Evolutionary conservation across 2,113 vertebrate genomes (phyloP).

Genomic region (Platichthys flesus): DNA sequence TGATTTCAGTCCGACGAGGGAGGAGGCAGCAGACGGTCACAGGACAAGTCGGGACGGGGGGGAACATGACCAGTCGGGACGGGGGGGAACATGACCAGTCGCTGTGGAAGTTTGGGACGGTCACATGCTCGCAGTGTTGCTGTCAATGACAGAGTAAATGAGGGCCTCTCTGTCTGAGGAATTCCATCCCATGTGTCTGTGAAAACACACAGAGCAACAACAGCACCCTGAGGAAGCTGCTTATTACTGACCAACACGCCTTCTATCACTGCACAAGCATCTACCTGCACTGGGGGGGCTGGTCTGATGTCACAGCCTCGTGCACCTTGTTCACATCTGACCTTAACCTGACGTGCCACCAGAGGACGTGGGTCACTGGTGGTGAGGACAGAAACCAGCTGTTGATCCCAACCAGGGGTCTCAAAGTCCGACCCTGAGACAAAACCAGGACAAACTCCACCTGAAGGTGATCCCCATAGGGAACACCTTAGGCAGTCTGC

Average conservation of each 20-base stretch:
- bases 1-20: constrained; percentile 5
- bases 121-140: constrained; percentile 61
- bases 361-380: constrained; percentile 15
- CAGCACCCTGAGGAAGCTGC: not conserved
- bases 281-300: too few relatives aligned
- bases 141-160: constrained; percentile 31
- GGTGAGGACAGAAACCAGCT: constrained; percentile 17
- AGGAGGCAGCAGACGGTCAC: constrained; percentile 30
- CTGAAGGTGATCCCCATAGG: too few relatives aligned
- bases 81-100: constrained; percentile 6
- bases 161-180: constrained; percentile 10
- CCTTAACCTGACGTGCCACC: constrained; percentile 67
- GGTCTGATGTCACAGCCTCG: not conserved
- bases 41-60: constrained; percentile 39
- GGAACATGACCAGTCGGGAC: constrained; percentile 20
- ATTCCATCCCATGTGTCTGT: constrained; percentile 50
- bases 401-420: not conserved
- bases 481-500: too few relatives aligned
- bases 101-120: constrained; percentile 29
- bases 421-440: too few relatives aligned
- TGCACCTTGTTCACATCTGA: not conserved
- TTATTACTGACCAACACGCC: not conserved
- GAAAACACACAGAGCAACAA: not conserved
- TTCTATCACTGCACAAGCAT: not conserved
- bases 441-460: too few relatives aligned